Base-by-base conservation (phyloP, 2,797 vertebrate species). In the Apogon talboti region DNA sequence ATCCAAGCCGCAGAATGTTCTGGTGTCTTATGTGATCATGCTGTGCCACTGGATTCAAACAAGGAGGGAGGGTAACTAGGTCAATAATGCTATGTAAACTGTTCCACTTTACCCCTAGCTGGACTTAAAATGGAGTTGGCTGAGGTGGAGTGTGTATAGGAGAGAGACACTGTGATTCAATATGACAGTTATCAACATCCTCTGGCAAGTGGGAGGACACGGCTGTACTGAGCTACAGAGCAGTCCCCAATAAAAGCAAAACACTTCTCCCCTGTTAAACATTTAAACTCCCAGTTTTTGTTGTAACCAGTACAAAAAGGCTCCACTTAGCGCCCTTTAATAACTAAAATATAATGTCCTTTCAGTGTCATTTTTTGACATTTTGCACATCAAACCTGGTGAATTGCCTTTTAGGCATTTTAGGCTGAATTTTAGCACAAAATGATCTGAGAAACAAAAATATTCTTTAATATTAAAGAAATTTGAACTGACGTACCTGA, bases 401-500 rank as follows among this genome's bases (percentile, higher is more conserved):
- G 2, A 41, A 67, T 58, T 35, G 49, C 14, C 28, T 10, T 64
- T 14, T 44, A 8, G n/a, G n/a, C n/a, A 28, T 51, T 49, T 33
- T 18, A 9, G 10, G 5, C 5, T 48, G 11, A 1, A 54, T 54
- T 69, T 46, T 15, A 52, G 28, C 16, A 58, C 15, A 28, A 28
- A 28, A 28, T 28, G 3, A 6, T 28, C 24, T 41, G 40, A 42
- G 41, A 42, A 42, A 14, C 41, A 42, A 42, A 42, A n/a, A 13
- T 13, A 14, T 6, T 42, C 4, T 6, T 14, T 4, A 0, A 58
- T 28, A 37, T 11, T 28, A 41, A 4, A 41, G 0, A 50, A 24
- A 12, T 35, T 13, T 57, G n/a, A 40, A 4, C 51, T 4, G 62
- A 76, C 95, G 80, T 97, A 99, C 98, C 98, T 99, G 98, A 98